Base-by-base conservation (phyloP, 2,797 vertebrate genomes). In the Brachyrhaphis roseni region DNA sequence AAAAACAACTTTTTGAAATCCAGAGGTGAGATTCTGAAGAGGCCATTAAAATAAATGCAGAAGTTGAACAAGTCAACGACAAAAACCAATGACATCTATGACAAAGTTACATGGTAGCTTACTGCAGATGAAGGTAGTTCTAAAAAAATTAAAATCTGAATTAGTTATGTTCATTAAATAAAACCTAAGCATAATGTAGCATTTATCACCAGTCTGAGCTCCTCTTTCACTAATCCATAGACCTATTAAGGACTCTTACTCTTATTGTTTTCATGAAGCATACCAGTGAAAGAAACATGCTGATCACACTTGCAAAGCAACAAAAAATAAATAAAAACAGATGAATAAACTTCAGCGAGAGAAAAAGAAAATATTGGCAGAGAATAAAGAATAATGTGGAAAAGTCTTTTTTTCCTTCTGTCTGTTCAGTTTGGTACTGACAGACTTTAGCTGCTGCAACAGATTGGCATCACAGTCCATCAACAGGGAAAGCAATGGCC, bases 391-490 rank as follows among this genome's bases (percentile, higher is more conserved):
- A n/a, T 2, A 43, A 75, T 59, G 39, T 51, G n/a, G 39, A 20
- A 28, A 59, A 16, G 11, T 28, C 16, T 23, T 46, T 18, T 76
- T 45, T 7, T 57, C 39, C 78, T 49, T 80, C 20, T 31, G 28
- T 76, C 51, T 82, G 55, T 83, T 81, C 73, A 77, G 76, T 74
- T 88, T 76, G 78, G 71, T 39, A 78, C 78, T 84, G 84, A 87
- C 86, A 90, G 77, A 86, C 81, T 73, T 77, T 86, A 83, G 80
- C 84, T 85, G 81, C 74, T 86, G 84, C 84, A 86, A 90, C 86
- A 90, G 85, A 91, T 82, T 84, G 88, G 71, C 81, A 88, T 88
- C 87, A 78, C 74, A 85, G 81, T 79, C 82, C 82, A 85, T 92
- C 89, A 76, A 85, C 87, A 82, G 85, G 83, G 90, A 86, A 92